phyloP scores from a whole-genome alignment of 2,113 vertebrate species.

The Forbesichthys agassizii region DNA sequence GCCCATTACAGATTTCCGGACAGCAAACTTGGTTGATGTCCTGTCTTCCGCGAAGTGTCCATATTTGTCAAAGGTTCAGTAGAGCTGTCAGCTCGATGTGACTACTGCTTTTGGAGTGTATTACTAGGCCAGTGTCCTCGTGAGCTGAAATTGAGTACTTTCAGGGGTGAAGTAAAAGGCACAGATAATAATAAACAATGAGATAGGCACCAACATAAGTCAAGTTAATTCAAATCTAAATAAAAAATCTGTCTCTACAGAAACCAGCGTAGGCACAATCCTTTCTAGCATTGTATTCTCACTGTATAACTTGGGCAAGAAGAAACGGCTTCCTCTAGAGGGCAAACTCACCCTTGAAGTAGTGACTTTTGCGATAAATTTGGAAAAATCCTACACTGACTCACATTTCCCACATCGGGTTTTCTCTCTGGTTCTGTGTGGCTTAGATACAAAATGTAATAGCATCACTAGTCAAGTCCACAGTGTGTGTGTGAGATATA shows the following conservation, averaged over 20 bases:
- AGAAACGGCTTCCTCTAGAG: constrained; percentile 9
- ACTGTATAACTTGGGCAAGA: neutral
- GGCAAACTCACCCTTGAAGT: constrained; percentile 22
- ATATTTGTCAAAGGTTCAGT: constrained; percentile 37
- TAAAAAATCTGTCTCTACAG: neutral
- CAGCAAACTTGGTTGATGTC: constrained; percentile 1
- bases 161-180: constrained; percentile 11
- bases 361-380: constrained; percentile 40
- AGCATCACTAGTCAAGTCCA: constrained; percentile 64
- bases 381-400: constrained; percentile 49
- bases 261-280: neutral
- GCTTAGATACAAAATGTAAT: constrained; percentile 62
- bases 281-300: neutral
- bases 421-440: constrained; percentile 53
- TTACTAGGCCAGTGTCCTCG: constrained; percentile 14
- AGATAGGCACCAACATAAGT: constrained; percentile 1
- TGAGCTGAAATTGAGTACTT: constrained; percentile 28
- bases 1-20: constrained; percentile 4
- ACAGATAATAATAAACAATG: constrained; percentile 10
- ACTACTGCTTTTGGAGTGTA: constrained; percentile 5
- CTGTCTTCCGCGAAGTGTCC: constrained; percentile 28
- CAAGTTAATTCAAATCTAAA: constrained; percentile 12
- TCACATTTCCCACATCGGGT: constrained; percentile 60
- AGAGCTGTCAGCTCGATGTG: constrained; percentile 44
- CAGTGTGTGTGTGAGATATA: constrained; percentile 47